Base-by-base conservation (phyloP, 2,888 invertebrate species). In the Aleiodes leptofemur region DNA sequence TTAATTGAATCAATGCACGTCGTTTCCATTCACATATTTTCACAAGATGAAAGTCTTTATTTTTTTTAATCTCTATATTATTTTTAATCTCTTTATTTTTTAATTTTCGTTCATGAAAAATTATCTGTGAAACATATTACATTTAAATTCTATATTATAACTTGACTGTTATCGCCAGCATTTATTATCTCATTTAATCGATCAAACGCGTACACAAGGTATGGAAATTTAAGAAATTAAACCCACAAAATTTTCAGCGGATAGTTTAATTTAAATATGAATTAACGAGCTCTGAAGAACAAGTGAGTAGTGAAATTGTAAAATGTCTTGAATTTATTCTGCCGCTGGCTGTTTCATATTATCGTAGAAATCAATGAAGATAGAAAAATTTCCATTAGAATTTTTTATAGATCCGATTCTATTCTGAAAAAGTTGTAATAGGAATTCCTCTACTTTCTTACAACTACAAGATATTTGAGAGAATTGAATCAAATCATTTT, bases 191-290 rank as follows among this genome's bases (percentile, higher is more conserved):
- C 55, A 55, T 55, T 55, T 55, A 16, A 16, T 55, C 16, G 8
- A 55, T 55, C 13, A 55, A 55, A 76, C 74, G 61, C 76, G 72
- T 77, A 76, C 77, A 77, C 80, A 80, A 80, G 79, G 79, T 79
- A 79, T 79, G 78, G 74, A 77, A 76, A 77, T 78, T 77, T 56
- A 43, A 56, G 14, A 72, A 61, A 68, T 55, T 7, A 34, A 55
- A 56, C 16, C 23, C 14, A 64, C 34, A 13, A 61, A 13, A 61
- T 56, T 3, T 56, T 61, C 38, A 61, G 38, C 14, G 14, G 48
- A 14, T 38, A 64, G 48, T 64, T 16, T 11, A 64, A 64, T 16
- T 34, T 4, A 13, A 64, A 48, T 64, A 23, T 64, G 7, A 23
- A 23, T 43, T 43, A 43, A 43, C 3, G 48, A 64, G 64, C 9